phyloP scores from a whole-genome alignment of 1,140 invertebrate genomes.

The Drosophila asahinai region DNA sequence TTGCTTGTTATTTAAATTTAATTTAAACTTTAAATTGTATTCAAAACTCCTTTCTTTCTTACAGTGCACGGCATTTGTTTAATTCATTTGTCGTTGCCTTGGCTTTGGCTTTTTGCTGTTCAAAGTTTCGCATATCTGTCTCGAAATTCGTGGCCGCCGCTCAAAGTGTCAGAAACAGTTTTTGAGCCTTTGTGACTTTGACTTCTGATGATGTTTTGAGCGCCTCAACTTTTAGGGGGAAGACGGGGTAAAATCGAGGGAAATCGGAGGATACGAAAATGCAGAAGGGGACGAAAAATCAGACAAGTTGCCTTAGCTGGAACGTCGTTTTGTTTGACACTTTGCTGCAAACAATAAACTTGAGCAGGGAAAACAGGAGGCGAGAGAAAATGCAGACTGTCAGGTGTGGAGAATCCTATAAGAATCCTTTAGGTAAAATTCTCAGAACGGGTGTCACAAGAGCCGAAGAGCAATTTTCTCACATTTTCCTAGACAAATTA shows the following conservation, averaged over 20 bases:
- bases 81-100: conserved; percentile 53
- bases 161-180: conserved; percentile 55
- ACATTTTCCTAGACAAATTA: too few relatives aligned
- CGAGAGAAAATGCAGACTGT: conserved; percentile 13
- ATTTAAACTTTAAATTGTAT: too few relatives aligned
- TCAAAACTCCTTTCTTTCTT: neutral
- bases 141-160: conserved; percentile 50
- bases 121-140: conserved; percentile 50
- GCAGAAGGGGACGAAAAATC: conserved; percentile 6
- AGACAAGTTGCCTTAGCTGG: conserved; percentile 33
- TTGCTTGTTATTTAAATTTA: neutral
- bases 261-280: neutral
- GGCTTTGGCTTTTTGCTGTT: conserved; percentile 40
- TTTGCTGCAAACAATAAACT: conserved; percentile 50
- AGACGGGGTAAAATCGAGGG: neutral
- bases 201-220: conserved; percentile 52
- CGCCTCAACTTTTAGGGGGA: conserved; percentile 16
- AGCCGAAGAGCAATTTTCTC: neutral
- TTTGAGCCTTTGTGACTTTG: conserved; percentile 53
- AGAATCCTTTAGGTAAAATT: conserved; percentile 1
- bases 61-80: conserved; percentile 38
- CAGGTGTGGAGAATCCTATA: conserved; percentile 36
- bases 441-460: neutral
- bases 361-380: conserved; percentile 3
- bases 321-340: conserved; percentile 52